These are phyloP conservation scores for Callorhinus ursinus DNA, from an alignment of 2,113 vertebrate species.

Conservation along the genomic window DNA sequence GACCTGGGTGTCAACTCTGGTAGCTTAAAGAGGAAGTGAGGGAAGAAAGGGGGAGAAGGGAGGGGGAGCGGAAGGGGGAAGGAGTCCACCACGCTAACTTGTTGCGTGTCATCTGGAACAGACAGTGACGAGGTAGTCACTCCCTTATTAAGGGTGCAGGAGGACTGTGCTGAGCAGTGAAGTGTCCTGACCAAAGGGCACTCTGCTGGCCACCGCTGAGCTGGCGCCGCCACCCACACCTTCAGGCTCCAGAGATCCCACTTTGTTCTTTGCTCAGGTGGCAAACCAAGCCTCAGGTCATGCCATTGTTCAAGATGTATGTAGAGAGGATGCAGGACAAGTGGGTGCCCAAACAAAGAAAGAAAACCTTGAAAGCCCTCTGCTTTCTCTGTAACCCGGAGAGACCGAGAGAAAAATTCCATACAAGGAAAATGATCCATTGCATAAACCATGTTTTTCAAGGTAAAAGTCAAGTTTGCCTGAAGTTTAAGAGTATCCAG, in stretches of 20 bases:
- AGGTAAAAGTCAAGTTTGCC: neutral
- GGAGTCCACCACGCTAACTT: fast-evolving
- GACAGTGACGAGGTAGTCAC: neutral
- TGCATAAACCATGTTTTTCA: neutral
- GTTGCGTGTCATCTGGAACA: neutral
- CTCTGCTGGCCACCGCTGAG: neutral
- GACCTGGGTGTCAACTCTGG: neutral
- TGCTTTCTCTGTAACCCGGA: neutral
- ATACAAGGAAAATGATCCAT: neutral
- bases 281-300: fast-evolving
- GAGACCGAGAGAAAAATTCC: neutral
- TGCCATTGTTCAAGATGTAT: fast-evolving
- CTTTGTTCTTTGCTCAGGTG: neutral
- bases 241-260: neutral
- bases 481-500: neutral
- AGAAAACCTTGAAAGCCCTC: neutral
- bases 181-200: fast-evolving
- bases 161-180: too few species aligned
- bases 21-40: neutral
- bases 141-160: neutral
- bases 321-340: neutral
- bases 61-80: neutral
- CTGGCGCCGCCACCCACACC: neutral
- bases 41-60: neutral
- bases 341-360: neutral